Base-by-base conservation (phyloP, 2,888 invertebrate genomes). In the Diarsia brunnea region DNA sequence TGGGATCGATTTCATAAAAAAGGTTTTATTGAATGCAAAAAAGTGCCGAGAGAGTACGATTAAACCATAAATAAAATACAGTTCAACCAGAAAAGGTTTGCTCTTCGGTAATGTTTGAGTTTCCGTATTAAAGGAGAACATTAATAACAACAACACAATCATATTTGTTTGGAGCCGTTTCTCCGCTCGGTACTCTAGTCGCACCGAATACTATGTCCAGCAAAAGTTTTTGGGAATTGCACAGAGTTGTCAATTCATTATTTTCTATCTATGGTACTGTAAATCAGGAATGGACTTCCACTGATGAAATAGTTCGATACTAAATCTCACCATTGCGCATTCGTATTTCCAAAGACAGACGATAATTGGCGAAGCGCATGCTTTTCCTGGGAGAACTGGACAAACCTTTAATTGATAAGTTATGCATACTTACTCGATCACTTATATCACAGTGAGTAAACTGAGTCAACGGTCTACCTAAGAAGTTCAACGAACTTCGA, bases 11-110 rank as follows among this genome's bases (percentile, higher is more conserved):
- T 24, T 61, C 70, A 73, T 85, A 69, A 82, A 80, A 72, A 84
- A 76, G 75, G 65, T 73, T 80, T 80, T 87, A 84, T 75, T 87
- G 66, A 60, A 70, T 51, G 60, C 45, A 73, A 74, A 75, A 80
- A 75, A 68, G 47, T 55, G 43, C 49, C 55, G 47, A 67, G n/a
- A 45, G 31, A 58, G 27, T 68, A 16, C 49, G 49, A 79, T 85
- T 81, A 64, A 61, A 73, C 55, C 60, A 75, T 82, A 82, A 78
- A 78, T 73, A 63, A 63, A 31, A 63, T 43, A 43, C 63, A 63
- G 43, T 63, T 16, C 1, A 43, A 43, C 43, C n/a, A 43, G 16
- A 43, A 16, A 63, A n/a, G n/a, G n/a, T 43, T 31, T 31, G 60
- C 60, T 4, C 21, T 60, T 60, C 60, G 31, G 27, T 31, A 31